Percentiles rank a stretch among this genome's conserved stretches.
These are phyloP conservation scores for Dynastes maya DNA, from an alignment of 2,888 invertebrate genomes.

Conservation along the genomic window DNA sequence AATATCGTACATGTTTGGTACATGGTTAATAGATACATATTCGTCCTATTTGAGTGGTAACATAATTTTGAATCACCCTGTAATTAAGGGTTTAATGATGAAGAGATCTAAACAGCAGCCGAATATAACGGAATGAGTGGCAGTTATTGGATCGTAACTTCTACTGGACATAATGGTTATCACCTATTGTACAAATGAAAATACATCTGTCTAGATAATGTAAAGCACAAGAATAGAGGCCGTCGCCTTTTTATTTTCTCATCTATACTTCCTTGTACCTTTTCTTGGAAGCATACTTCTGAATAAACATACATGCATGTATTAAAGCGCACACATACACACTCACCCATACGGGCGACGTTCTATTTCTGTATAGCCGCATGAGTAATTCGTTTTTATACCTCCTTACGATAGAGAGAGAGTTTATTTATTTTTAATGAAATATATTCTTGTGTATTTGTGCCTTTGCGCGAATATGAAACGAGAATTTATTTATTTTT, in stretches of 20 bases:
- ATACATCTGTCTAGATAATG: not conserved
- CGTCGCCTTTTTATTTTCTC: slow-evolving; percentile 41
- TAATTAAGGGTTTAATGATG: too few relatives aligned
- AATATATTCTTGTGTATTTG: slow-evolving; percentile 46
- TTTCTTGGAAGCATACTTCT: slow-evolving; percentile 43
- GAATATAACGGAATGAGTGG: too few relatives aligned
- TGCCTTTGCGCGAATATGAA: slow-evolving; percentile 39
- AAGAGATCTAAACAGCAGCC: too few relatives aligned
- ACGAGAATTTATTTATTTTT: slow-evolving; percentile 25
- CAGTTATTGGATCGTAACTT: too few relatives aligned
- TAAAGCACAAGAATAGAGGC: slow-evolving; percentile 38
- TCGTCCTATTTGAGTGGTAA: too few relatives aligned
- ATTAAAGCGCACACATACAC: slow-evolving; percentile 15
- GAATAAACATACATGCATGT: slow-evolving; percentile 33
- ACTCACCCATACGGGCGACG: slow-evolving; percentile 33
- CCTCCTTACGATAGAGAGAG: slow-evolving; percentile 43
- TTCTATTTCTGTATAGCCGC: slow-evolving; percentile 42
- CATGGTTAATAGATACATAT: too few relatives aligned
- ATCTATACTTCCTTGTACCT: slow-evolving; percentile 44
- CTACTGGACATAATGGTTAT: too few relatives aligned
- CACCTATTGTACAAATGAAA: too few relatives aligned
- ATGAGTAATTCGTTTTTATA: slow-evolving; percentile 46
- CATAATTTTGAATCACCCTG: too few relatives aligned
- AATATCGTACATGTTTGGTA: too few relatives aligned
- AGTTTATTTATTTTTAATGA: slow-evolving; percentile 47